Evolutionary conservation across 2,888 invertebrate genomes (phyloP).

Genomic region (Agrotis segetum): DNA sequence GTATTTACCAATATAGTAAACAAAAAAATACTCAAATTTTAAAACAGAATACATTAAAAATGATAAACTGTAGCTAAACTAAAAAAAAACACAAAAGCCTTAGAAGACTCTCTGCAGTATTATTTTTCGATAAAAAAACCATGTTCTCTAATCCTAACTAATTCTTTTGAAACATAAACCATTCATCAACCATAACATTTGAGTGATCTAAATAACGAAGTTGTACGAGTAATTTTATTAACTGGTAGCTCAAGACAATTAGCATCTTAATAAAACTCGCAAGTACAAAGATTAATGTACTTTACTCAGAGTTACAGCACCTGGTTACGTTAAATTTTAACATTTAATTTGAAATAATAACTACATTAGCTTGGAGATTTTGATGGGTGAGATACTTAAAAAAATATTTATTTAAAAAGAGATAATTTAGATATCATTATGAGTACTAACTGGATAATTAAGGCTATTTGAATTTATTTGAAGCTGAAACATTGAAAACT

Average conservation of each 20-base stretch:
- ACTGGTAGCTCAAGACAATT: constrained; percentile 58
- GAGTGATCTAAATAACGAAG: constrained; percentile 55
- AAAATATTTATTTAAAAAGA: constrained; percentile 10
- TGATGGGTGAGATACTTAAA: constrained; percentile 13
- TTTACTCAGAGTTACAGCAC: constrained; percentile 40
- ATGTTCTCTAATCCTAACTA: constrained; percentile 1
- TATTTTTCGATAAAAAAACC: neutral
- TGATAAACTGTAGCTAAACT: neutral
- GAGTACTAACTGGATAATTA: neutral
- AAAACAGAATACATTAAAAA: neutral
- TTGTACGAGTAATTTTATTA: constrained; percentile 64
- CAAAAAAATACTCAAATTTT: no score
- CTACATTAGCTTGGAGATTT: constrained; percentile 18
- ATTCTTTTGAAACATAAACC: constrained; percentile 38
- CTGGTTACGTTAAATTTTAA: constrained; percentile 45
- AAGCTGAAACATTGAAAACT: neutral
- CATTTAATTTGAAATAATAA: constrained; percentile 47
- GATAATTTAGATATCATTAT: neutral
- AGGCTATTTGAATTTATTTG: no score
- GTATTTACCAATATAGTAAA: neutral
- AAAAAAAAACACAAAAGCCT: neutral
- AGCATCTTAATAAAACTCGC: constrained; percentile 61
- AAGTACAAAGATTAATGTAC: constrained; percentile 56
- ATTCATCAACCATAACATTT: constrained; percentile 45
- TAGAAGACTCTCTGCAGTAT: neutral